Base-by-base conservation (phyloP, 2,888 invertebrate species). In the Urechis unicinctus region DNA sequence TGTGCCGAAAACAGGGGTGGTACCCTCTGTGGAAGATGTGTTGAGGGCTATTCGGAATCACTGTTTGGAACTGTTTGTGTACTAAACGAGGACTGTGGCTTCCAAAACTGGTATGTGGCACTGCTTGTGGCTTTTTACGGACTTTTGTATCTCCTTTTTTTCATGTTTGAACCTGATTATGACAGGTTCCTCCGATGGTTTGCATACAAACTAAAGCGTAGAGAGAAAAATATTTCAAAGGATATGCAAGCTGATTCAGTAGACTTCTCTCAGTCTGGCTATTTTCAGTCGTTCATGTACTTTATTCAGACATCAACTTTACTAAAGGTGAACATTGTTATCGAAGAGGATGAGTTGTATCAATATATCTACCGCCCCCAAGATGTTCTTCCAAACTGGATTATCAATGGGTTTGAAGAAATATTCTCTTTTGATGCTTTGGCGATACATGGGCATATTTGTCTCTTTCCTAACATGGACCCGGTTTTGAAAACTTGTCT, bases 241-340 rank as follows among this genome's bases (percentile, higher is more conserved):
- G n/a, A n/a, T n/a, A n/a, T n/a, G n/a, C n/a, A n/a, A n/a, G 45
- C 9, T 21, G 45, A 13, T 9, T 17, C 9, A 45, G 9, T 5
- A 21, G 47, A n/a, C 30, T 6, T 52, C 5, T 31, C 53, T 2
- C 31, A 56, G 0, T 43, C 44, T 4, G 57, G 57, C 2, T 57
- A 57, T 42, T 57, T 61, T 22, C 59, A 60, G 43, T 57, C 60
- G 4, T 59, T 61, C 48, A 59, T 61, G 59, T 61, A 61, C 48
- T 61, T 60, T 41, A 44, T 61, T 22, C 61, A 61, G 44, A 56
- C 53, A 21, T 41, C 59, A 25, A 28, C 47, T 4, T 43, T 61
- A 21, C 55, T 61, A 3, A 49, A 55, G 30, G 53, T 57, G 5
- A 21, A 36, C 5, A 56, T 56, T 13, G n/a, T 56, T 13, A 30